Conservation (phyloP, 2,797 vertebrate genomes). For the Dryobates pubescens region DNA sequence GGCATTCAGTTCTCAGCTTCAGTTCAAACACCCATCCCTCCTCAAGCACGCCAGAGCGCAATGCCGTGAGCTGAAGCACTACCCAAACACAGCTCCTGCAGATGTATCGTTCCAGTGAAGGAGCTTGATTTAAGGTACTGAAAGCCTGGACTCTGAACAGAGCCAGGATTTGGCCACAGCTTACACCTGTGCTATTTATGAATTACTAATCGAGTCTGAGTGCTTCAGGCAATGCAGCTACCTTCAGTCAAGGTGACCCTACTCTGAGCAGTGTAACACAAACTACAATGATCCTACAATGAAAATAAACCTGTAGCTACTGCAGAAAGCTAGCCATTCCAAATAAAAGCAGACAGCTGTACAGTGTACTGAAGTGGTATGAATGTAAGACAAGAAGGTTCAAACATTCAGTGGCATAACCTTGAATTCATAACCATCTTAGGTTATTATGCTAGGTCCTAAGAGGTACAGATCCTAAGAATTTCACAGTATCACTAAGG, state of each 20-base stretch:
- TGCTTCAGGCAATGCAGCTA: not conserved
- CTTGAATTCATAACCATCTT: not conserved
- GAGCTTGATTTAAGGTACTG: not conserved
- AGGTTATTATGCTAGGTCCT: not conserved
- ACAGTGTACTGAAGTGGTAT: not conserved
- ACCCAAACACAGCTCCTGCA: not conserved
- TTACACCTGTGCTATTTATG: not conserved
- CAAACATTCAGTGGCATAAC: not conserved
- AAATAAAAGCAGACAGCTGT: not conserved
- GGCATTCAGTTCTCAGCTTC: not conserved
- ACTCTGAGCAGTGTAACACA: not conserved
- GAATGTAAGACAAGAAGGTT: not conserved
- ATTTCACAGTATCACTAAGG: too few species aligned
- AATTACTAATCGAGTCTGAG: not conserved
- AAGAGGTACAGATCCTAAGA: not conserved
- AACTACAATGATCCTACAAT: not conserved
- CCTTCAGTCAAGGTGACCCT: not conserved
- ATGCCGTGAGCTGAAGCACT: not conserved
- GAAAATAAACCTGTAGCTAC: not conserved
- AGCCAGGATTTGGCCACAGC: not conserved
- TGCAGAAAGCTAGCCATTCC: not conserved
- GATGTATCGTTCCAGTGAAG: not conserved
- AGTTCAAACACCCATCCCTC: not conserved
- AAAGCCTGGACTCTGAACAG: not conserved
- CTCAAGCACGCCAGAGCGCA: not conserved